A percentile compares a stretch with the other conserved stretches of the same genome.
phyloP scores from a whole-genome alignment of 2,888 invertebrate species.

The Pheosia tremula region DNA sequence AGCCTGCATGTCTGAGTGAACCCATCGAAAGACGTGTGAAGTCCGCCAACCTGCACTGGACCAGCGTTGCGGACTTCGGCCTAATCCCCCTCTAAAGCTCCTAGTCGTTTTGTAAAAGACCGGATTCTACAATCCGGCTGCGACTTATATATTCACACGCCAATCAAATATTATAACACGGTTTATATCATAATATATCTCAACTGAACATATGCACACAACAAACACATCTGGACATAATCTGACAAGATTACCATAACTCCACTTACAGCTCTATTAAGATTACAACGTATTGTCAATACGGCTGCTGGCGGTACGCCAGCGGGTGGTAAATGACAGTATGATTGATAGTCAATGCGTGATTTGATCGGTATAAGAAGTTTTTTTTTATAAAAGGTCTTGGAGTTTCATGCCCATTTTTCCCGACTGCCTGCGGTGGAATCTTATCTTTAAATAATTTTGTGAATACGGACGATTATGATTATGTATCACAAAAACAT shows the following conservation, averaged over 20 bases:
- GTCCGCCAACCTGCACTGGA: no score
- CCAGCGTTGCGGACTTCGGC: no score
- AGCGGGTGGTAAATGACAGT: slow-evolving; percentile 48
- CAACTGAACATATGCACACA: slow-evolving; percentile 1
- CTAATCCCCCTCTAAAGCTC: no score
- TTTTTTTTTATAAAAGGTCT: neutral
- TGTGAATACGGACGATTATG: no score
- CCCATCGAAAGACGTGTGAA: no score
- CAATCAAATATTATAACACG: neutral
- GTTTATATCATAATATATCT: neutral
- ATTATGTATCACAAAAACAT: no score
- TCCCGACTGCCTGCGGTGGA: no score
- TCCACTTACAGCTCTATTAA: slow-evolving; percentile 35
- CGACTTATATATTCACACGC: neutral
- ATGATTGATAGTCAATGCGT: slow-evolving; percentile 39
- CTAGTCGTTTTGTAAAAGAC: no score
- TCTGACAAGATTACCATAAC: slow-evolving; percentile 23
- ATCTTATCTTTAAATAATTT: no score
- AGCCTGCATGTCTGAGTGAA: no score
- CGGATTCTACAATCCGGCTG: no score
- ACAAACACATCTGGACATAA: slow-evolving; percentile 8
- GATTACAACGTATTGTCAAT: slow-evolving; percentile 41
- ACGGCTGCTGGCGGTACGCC: slow-evolving; percentile 47
- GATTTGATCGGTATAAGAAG: slow-evolving; percentile 32
- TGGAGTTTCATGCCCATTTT: neutral